Base-by-base conservation (phyloP, 2,888 invertebrate species). In the Diogma glabrata region DNA sequence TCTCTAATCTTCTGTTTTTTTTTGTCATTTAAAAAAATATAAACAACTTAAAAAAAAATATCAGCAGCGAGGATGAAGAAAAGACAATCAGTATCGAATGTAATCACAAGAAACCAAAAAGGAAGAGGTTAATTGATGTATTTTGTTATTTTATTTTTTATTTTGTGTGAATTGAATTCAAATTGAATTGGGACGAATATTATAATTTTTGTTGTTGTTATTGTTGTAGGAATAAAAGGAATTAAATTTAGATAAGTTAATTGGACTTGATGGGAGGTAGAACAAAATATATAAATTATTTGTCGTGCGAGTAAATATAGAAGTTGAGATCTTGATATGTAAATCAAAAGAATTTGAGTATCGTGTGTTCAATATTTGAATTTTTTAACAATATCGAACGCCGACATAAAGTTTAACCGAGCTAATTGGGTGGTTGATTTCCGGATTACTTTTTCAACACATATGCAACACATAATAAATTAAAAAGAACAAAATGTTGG, bases 181-280 rank as follows among this genome's bases (percentile, higher is more conserved):
- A n/a, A n/a, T n/a, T n/a, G n/a, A n/a, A n/a, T n/a, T n/a, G 23
- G 43, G 23, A 22, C 23, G 43, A 43, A 43, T 43, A 43, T n/a
- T 22, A 22, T 43, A 5, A 4, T 43, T 20, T 43, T 43, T 20
- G 20, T 43, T 20, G 43, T 43, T n/a, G 22, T 6, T 43, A 22
- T 23, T 43, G 20, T 43, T 22, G 43, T 43, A 22, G 43, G 7
- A 22, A 23, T 22, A 20, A 17, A 20, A 17, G 38, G 19, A 38
- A 4, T 38, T 38, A 38, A 38, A 10, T 38, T 38, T 38, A 14
- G 43, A 43, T 43, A 43, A 43, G 43, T 43, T 43, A 43, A 43
- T 43, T 43, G 43, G 43, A 22, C 43, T 43, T 43, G 43, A 43
- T 43, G 22, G 43, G 43, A 43, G 43, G 43, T 43, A 43, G 43